phyloP scores from a whole-genome alignment of 2,888 invertebrate species.

The Scaptomyza parva region DNA sequence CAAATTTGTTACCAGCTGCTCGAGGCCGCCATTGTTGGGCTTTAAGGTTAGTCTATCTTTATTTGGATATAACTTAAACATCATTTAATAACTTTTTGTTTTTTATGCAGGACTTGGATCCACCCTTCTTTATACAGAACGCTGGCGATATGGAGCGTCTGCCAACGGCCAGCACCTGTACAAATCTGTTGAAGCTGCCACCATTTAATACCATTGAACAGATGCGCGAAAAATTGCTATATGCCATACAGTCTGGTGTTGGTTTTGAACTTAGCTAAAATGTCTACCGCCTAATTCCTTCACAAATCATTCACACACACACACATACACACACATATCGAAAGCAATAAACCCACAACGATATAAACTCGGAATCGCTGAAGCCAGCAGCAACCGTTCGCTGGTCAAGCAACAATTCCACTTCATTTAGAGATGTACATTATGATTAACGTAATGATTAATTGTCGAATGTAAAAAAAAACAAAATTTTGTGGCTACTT shows the following conservation, averaged over 20 bases:
- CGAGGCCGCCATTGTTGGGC: constrained; percentile 97
- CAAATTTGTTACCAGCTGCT: constrained; percentile 99
- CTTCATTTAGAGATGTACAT: constrained; percentile 50
- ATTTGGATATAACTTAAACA: background rate
- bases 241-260: constrained; percentile 97
- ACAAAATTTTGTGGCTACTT: constrained; percentile 53
- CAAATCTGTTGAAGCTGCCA: constrained; percentile 98
- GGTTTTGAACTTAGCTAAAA: constrained; percentile 97
- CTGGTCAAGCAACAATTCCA: constrained; percentile 57
- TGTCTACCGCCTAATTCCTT: constrained; percentile 8
- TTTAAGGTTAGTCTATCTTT: constrained; percentile 95
- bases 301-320: constrained; percentile 27
- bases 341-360: constrained; percentile 29
- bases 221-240: constrained; percentile 93
- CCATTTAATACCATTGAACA: constrained; percentile 92
- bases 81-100: background rate
- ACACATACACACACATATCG: constrained; percentile 51
- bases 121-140: constrained; percentile 98
- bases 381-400: constrained; percentile 27
- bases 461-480: constrained; percentile 54
- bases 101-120: constrained; percentile 92
- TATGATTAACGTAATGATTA: constrained; percentile 57
- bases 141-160: constrained; percentile 95
- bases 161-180: constrained; percentile 98
- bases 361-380: constrained; percentile 19